Conservation (phyloP, 2,113 vertebrate species). For the Glareola pratincola region DNA sequence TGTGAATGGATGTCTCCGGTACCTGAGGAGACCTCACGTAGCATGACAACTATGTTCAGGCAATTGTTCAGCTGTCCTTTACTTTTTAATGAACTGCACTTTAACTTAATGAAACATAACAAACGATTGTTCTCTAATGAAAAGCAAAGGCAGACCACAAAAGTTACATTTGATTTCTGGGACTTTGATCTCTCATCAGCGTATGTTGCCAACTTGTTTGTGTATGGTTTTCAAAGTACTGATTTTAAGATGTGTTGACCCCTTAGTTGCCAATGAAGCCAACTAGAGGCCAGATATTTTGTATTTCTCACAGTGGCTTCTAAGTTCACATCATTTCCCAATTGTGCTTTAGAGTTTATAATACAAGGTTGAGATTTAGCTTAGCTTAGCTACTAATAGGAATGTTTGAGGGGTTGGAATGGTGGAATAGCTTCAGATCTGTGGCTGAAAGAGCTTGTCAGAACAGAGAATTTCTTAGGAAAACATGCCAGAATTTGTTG, state of each 20-base stretch:
- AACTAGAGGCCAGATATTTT: background rate
- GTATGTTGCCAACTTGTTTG: background rate
- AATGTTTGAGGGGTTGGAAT: background rate
- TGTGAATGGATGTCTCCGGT: background rate
- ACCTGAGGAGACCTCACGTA: background rate
- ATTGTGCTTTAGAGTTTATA: background rate
- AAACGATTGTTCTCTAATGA: background rate
- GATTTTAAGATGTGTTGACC: background rate
- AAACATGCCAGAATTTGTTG: background rate
- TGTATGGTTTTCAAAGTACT: background rate
- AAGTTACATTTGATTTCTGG: background rate
- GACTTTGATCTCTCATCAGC: background rate
- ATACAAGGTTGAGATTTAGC: background rate
- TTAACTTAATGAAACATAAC: background rate
- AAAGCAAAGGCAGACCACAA: background rate
- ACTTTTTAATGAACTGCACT: background rate
- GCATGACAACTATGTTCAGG: rapidly evolving
- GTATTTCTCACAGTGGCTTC: background rate
- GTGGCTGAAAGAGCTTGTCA: background rate
- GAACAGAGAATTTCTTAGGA: background rate
- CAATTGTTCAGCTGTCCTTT: background rate
- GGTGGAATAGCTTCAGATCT: background rate
- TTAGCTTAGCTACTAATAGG: background rate
- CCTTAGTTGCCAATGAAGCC: background rate
- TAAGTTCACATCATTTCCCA: background rate